These are phyloP conservation scores for Mastigias papua DNA, from an alignment of 30 jellyfish, hydroid and myxozoan species.

Conservation along the genomic window DNA sequence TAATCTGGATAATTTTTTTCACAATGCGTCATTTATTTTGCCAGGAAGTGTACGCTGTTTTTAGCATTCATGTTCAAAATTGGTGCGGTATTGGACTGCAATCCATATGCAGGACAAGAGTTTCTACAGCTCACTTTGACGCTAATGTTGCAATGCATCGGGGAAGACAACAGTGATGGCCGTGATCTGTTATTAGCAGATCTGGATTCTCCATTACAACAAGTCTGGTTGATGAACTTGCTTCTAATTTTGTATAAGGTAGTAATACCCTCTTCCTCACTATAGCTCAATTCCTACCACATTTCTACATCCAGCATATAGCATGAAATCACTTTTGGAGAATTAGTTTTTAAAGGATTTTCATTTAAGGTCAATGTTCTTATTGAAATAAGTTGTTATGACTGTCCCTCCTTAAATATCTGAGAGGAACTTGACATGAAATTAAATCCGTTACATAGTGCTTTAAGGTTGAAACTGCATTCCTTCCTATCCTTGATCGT, in stretches of 20 bases:
- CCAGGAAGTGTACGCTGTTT: constrained; percentile 68
- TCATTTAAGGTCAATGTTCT: too few species aligned
- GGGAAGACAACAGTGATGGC: constrained; percentile 21
- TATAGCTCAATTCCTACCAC: background rate
- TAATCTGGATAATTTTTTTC: too few species aligned
- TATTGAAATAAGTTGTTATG: too few species aligned
- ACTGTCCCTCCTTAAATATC: too few species aligned
- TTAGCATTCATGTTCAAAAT: constrained; percentile 53
- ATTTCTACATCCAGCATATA: background rate
- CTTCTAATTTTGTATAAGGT: constrained; percentile 94
- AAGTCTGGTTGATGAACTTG: constrained; percentile 85
- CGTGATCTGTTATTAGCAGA: constrained; percentile 27
- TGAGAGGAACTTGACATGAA: too few species aligned
- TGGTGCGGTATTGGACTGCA: constrained; percentile 73
- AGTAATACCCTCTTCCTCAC: background rate
- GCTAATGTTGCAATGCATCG: constrained; percentile 75
- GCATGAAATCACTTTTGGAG: too few species aligned
- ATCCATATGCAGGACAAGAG: constrained; percentile 77
- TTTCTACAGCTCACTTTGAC: constrained; percentile 67
- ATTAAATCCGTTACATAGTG: too few species aligned
- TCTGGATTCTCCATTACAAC: constrained; percentile 81
- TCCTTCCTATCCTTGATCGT: too few species aligned
- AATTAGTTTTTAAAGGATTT: too few species aligned
- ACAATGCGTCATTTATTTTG: background rate
- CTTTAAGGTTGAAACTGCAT: too few species aligned